A percentile compares a stretch with the other conserved stretches of the same genome.
These are phyloP conservation scores for Eriosoma lanigerum DNA, from an alignment of 1,140 invertebrate genomes.

Conservation along the genomic window DNA sequence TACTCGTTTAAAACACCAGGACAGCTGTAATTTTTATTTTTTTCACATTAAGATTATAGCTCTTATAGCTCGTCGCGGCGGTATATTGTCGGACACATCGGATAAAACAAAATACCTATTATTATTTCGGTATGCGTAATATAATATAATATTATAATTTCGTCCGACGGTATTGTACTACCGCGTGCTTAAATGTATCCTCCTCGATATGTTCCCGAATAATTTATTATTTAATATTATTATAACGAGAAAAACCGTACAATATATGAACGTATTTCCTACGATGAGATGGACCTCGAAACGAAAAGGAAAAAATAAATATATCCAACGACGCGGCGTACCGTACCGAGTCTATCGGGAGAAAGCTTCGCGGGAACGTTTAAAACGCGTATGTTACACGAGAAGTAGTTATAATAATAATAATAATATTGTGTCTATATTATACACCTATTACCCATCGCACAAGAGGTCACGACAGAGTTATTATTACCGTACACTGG, in stretches of 20 bases:
- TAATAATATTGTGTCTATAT: not conserved
- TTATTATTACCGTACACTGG: too few relatives aligned
- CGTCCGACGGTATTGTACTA: not conserved
- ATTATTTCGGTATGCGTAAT: not conserved
- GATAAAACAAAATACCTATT: not conserved
- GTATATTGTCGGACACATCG: not conserved
- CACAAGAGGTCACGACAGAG: not conserved
- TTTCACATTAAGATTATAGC: not conserved
- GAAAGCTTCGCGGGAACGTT: slow-evolving; percentile 10
- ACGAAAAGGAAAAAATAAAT: too few relatives aligned
- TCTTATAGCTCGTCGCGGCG: not conserved
- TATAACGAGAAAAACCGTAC: too few relatives aligned
- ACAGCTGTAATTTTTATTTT: slow-evolving; percentile 9
- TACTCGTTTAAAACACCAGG: slow-evolving; percentile 31
- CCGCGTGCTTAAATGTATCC: not conserved
- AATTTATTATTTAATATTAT: not conserved
- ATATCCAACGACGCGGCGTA: too few relatives aligned
- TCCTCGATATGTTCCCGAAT: not conserved
- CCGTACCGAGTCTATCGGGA: not conserved
- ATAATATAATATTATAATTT: not conserved
- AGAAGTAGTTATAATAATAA: not conserved
- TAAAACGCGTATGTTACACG: not conserved
- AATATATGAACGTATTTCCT: too few relatives aligned
- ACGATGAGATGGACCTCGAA: too few relatives aligned
- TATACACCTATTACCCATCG: not conserved